Conservation (phyloP, 2,113 vertebrate genomes). For the Carassius gibelio region DNA sequence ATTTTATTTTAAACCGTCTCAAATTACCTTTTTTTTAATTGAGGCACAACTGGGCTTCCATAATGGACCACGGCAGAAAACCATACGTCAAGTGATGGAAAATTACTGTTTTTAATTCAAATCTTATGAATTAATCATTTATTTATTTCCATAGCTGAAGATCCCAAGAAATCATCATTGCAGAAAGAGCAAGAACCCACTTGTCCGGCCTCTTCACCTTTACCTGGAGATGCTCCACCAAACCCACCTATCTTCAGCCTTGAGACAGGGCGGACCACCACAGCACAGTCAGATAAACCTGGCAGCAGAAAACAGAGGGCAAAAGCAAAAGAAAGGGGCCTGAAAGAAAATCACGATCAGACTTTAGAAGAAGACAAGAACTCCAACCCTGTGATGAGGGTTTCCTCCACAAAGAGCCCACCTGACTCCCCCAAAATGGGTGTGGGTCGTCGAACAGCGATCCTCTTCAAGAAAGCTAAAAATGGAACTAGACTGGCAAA, state of each 20-base stretch:
- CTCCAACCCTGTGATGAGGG: conserved; percentile 69
- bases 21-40: neutral
- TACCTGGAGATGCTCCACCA: conserved; percentile 86
- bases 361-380: neutral
- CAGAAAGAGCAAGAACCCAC: conserved; percentile 90
- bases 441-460: conserved; percentile 86
- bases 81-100: neutral
- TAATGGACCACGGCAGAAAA: neutral
- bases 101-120: neutral
- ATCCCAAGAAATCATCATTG: conserved; percentile 77
- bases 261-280: conserved; percentile 81
- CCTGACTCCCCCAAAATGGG: conserved; percentile 69
- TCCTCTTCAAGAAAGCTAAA: conserved; percentile 93
- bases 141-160: conserved; percentile 69
- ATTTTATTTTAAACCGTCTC: neutral
- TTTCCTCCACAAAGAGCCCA: conserved; percentile 74
- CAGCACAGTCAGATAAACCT: conserved; percentile 80
- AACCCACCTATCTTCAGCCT: conserved; percentile 88
- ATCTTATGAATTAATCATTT: neutral
- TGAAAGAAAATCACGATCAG: conserved; percentile 12
- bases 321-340: conserved; percentile 24
- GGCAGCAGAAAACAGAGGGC: conserved; percentile 24
- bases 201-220: conserved; percentile 86
- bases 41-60: neutral
- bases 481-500: conserved; percentile 83